Evolutionary conservation across 2,888 invertebrate species (phyloP).

Genomic region (Caenorhabditis sp.): DNA sequence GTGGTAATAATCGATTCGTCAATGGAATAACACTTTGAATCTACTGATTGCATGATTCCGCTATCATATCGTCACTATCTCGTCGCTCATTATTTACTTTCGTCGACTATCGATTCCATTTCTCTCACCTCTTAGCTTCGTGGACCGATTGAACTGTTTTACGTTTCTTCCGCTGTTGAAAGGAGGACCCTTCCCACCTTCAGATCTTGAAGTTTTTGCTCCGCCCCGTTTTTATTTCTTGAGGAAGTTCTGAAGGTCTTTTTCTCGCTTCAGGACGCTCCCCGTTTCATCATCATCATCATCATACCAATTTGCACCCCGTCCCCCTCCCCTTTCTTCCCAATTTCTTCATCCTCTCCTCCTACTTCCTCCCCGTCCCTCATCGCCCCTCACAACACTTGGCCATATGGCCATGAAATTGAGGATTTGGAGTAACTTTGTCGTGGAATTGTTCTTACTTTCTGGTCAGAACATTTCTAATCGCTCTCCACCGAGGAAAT

Average conservation of each 20-base stretch:
- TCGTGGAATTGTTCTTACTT: background rate
- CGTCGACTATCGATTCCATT: constrained; percentile 11
- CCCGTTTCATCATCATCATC: constrained; percentile 41
- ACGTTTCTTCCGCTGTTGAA: too few species aligned
- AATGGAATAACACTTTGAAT: constrained; percentile 3
- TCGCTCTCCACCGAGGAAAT: too few species aligned
- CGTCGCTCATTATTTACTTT: constrained; percentile 43
- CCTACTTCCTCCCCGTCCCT: background rate
- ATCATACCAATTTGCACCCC: constrained; percentile 53
- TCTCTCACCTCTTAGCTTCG: constrained; percentile 20
- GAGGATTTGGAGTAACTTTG: constrained; percentile 24
- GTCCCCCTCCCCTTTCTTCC: too few species aligned
- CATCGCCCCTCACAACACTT: constrained; percentile 43
- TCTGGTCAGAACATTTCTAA: too few species aligned
- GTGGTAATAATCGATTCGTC: background rate
- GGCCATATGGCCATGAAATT: constrained; percentile 55
- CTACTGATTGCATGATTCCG: constrained; percentile 1
- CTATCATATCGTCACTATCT: constrained; percentile 13
- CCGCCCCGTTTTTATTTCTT: too few species aligned
- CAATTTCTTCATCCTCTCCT: constrained; percentile 1
- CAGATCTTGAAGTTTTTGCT: too few species aligned
- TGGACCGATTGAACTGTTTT: constrained; percentile 33
- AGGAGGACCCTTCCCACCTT: too few species aligned
- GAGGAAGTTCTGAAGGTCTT: constrained; percentile 44
- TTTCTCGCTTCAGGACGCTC: constrained; percentile 27